phyloP scores from a whole-genome alignment of 2,113 vertebrate genomes.

The Gymnorhina tibicen region DNA sequence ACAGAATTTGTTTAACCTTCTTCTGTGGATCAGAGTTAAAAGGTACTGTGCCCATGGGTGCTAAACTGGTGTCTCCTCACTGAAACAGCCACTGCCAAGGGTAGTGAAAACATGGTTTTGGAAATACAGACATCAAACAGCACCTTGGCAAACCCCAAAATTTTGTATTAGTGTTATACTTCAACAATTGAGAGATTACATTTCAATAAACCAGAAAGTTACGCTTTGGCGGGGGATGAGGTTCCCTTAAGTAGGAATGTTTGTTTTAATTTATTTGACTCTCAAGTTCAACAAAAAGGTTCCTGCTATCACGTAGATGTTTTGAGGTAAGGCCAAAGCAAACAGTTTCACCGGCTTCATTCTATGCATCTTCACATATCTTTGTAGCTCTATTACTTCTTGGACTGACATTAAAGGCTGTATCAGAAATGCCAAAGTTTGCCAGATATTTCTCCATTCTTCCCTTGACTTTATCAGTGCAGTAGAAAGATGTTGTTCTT shows the following conservation, averaged over 20 bases:
- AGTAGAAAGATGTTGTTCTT: background rate
- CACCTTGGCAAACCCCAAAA: background rate
- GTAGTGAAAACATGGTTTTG: background rate
- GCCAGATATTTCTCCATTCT: background rate
- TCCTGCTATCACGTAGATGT: background rate
- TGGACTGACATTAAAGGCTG: background rate
- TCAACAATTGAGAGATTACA: background rate
- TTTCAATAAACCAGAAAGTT: background rate
- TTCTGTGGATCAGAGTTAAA: background rate
- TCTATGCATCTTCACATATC: background rate
- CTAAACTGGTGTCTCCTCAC: background rate
- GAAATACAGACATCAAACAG: background rate
- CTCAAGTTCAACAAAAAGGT: background rate
- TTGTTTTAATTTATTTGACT: conserved; percentile 10
- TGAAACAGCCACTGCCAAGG: background rate
- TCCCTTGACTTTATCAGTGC: background rate
- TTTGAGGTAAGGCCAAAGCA: conserved; percentile 16
- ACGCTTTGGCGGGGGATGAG: background rate
- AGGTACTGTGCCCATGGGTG: background rate
- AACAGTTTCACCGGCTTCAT: background rate
- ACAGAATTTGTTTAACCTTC: background rate
- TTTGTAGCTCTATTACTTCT: background rate
- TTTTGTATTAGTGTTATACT: background rate
- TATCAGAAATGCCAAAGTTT: background rate
- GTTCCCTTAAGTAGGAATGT: background rate